Percentiles rank a stretch among this genome's conserved stretches.
Evolutionary conservation across 2,113 vertebrate species (phyloP).

Genomic region (Ptilorrhoa leucosticta): DNA sequence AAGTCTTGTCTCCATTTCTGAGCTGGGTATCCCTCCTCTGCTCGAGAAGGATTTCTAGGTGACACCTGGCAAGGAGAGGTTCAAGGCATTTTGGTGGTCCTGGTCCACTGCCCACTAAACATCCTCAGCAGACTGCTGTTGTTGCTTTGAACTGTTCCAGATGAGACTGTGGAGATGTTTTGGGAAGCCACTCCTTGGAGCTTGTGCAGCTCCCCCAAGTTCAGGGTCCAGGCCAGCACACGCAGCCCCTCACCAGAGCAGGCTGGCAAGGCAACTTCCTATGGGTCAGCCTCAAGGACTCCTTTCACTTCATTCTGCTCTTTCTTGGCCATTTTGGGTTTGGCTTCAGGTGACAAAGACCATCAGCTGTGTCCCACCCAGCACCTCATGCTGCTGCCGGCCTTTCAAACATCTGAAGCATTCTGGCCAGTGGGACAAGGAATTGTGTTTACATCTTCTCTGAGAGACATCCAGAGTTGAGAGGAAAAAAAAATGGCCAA

Average conservation of each 20-base stretch:
- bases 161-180: background rate
- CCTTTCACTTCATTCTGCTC: background rate
- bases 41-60: background rate
- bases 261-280: background rate
- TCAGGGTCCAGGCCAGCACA: fast-evolving
- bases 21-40: background rate
- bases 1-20: background rate
- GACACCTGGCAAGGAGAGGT: background rate
- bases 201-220: background rate
- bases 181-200: background rate
- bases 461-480: conserved; percentile 30
- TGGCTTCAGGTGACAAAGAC: background rate
- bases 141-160: background rate
- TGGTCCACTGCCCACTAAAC: background rate
- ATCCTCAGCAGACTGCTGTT: background rate
- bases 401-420: conserved; percentile 13
- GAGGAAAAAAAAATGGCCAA: conserved; percentile 33
- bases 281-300: background rate
- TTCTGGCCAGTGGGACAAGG: conserved; percentile 38
- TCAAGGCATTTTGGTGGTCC: background rate
- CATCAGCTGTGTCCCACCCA: background rate
- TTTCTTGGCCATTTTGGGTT: background rate
- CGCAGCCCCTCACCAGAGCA: background rate
- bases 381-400: background rate
- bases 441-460: conserved; percentile 64